Evolutionary conservation across 2,888 invertebrate species (phyloP).

Genomic region (Caenorhabditis sp.): DNA sequence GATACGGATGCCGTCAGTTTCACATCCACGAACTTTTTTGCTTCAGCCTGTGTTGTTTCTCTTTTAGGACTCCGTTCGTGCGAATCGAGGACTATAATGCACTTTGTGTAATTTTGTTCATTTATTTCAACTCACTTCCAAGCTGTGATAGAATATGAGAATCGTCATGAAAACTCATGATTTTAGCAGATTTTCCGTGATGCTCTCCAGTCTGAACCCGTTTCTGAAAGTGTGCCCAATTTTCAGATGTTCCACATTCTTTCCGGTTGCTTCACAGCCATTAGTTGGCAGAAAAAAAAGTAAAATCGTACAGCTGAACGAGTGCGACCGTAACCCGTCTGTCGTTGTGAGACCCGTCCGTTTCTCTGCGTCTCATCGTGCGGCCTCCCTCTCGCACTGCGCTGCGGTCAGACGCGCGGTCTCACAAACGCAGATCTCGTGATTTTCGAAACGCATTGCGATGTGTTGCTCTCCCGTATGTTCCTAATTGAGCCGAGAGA

Average conservation of each 20-base stretch:
- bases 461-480: neutral
- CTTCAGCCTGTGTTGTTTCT: slow-evolving; percentile 30
- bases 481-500: slow-evolving; percentile 11
- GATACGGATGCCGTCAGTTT: slow-evolving; percentile 44
- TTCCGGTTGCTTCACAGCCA: neutral
- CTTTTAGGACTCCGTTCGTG: slow-evolving; percentile 64
- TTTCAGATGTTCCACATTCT: slow-evolving; percentile 9
- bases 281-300: slow-evolving; percentile 3
- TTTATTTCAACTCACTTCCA: slow-evolving; percentile 68
- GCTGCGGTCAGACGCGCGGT: slow-evolving; percentile 40
- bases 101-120: neutral
- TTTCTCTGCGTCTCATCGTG: slow-evolving; percentile 12
- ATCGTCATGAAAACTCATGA: slow-evolving; percentile 67
- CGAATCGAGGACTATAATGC: slow-evolving; percentile 65
- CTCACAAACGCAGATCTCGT: slow-evolving; percentile 18
- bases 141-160: slow-evolving; percentile 68
- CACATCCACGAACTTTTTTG: slow-evolving; percentile 62
- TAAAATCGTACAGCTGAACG: slow-evolving; percentile 47
- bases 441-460: slow-evolving; percentile 42
- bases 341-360: slow-evolving; percentile 16
- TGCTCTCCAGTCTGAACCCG: slow-evolving; percentile 25
- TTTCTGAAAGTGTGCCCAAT: slow-evolving; percentile 31
- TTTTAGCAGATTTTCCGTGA: slow-evolving; percentile 4
- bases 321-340: slow-evolving; percentile 41
- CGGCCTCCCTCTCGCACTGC: neutral